Evolutionary conservation across 2,113 vertebrate genomes (phyloP).

Genomic region (Callionymus lyra): DNA sequence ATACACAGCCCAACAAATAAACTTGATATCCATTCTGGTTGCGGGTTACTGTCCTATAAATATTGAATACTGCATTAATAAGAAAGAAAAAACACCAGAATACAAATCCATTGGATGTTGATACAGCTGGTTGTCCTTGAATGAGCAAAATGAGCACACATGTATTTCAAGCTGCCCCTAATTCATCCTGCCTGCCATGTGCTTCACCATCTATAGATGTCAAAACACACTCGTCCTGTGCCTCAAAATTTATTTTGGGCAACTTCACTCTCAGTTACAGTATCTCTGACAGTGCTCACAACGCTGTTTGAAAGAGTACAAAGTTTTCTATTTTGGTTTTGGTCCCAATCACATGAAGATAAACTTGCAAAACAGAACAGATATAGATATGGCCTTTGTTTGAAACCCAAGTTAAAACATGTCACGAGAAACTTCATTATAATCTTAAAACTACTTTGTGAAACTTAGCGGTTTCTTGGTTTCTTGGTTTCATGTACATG

Average conservation of each 20-base stretch:
- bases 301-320: too few relatives aligned
- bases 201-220: constrained; percentile 98
- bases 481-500: too few relatives aligned
- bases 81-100: constrained; percentile 18
- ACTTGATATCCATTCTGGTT: constrained; percentile 3
- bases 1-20: not conserved
- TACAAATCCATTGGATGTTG: constrained; percentile 66
- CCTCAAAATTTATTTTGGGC: constrained; percentile 86
- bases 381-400: too few relatives aligned
- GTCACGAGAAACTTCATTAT: too few relatives aligned
- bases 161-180: constrained; percentile 80
- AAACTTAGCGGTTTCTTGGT: too few relatives aligned
- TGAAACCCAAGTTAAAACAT: too few relatives aligned
- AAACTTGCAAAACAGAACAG: too few relatives aligned
- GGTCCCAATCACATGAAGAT: too few relatives aligned
- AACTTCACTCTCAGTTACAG: constrained; percentile 28
- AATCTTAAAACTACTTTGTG: too few relatives aligned
- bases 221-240: constrained; percentile 70
- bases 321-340: too few relatives aligned
- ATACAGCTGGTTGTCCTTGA: constrained; percentile 87
- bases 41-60: not conserved
- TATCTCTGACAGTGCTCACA: not conserved
- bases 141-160: constrained; percentile 68
- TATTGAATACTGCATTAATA: constrained; percentile 8
- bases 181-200: constrained; percentile 75